Conservation (phyloP, 1,140 invertebrate species). For the Hyles vespertilio region DNA sequence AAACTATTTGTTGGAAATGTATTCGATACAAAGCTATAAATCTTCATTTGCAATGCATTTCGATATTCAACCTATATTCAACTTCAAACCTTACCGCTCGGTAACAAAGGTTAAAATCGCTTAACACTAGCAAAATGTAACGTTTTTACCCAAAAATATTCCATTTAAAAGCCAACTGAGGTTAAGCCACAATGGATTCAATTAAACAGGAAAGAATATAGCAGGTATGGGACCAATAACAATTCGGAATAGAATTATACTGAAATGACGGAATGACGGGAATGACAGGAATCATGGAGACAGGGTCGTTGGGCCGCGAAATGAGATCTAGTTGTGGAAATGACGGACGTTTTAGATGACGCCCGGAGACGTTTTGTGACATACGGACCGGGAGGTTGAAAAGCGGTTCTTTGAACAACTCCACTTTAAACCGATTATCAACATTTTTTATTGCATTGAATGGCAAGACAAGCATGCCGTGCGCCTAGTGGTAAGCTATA, state of each 20-base stretch:
- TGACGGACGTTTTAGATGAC: slow-evolving; percentile 27
- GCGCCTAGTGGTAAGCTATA: too few relatives aligned
- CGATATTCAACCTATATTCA: too few relatives aligned
- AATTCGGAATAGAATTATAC: slow-evolving; percentile 7
- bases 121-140: too few relatives aligned
- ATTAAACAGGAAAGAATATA: slow-evolving; percentile 1
- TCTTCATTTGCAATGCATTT: too few relatives aligned
- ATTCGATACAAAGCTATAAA: too few relatives aligned
- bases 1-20: too few relatives aligned
- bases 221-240: slow-evolving; percentile 4
- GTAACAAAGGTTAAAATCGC: too few relatives aligned
- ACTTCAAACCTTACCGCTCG: too few relatives aligned
- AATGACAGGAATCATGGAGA: slow-evolving; percentile 26
- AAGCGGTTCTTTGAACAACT: neutral
- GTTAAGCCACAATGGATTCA: neutral
- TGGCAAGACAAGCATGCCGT: too few relatives aligned
- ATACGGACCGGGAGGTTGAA: neutral
- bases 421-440: neutral
- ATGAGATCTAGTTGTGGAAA: slow-evolving; percentile 33
- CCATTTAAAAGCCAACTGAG: too few relatives aligned
- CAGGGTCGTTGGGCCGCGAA: slow-evolving; percentile 31
- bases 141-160: too few relatives aligned
- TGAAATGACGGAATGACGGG: neutral
- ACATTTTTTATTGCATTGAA: too few relatives aligned
- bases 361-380: slow-evolving; percentile 17